Evolutionary conservation across 2,797 vertebrate species (phyloP), one percentile per base, ranked within the genome.

Genomic region (Glossophaga mutica): DNA sequence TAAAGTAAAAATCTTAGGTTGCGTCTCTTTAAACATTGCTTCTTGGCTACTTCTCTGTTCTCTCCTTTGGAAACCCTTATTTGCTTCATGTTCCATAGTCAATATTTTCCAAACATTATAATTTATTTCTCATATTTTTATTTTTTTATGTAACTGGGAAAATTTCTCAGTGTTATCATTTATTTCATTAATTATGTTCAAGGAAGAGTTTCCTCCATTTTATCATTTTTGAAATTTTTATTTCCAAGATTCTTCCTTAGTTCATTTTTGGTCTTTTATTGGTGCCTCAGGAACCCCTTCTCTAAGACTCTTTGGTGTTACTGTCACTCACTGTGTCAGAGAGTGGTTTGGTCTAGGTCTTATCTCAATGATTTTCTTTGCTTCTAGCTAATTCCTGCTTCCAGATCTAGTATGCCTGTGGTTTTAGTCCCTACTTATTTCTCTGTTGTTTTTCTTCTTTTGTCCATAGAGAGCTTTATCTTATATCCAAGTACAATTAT

Each of bases 141-240:
- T 82, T 94, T 74, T 5, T 93, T 62, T 62, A 83, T 83, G 24
- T 91, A 91, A 55, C 22, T 87, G 18, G 7, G 6, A 37, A 37
- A 37, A 26, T 88, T 71, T 74, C 12, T 91, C 48, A 50, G 9
- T 76, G 50, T 50, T 94, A 32, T 44, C 32, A 90, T 74, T 93
- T 37, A 71, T 96, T 76, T 70, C 32, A 91, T 87, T 90, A 90
- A 86, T 46, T 48, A 8, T 77, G 22, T 87, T 87, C 62, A 93
- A 95, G 67, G 6, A 68, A 90, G 12, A 71, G 24, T 70, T 87
- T 77, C 91, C 42, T 87, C 5, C 68, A 57, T 90, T 21, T 59
- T 39, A 34, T 52, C 32, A 29, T 46, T 70, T 82, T 83, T 52
- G 0, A 65, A 55, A 55, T 78, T 87, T 77, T 88, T 34, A 57